These are phyloP conservation scores for Botia kubotai DNA, from an alignment of 2,797 vertebrate genomes.

Conservation along the genomic window DNA sequence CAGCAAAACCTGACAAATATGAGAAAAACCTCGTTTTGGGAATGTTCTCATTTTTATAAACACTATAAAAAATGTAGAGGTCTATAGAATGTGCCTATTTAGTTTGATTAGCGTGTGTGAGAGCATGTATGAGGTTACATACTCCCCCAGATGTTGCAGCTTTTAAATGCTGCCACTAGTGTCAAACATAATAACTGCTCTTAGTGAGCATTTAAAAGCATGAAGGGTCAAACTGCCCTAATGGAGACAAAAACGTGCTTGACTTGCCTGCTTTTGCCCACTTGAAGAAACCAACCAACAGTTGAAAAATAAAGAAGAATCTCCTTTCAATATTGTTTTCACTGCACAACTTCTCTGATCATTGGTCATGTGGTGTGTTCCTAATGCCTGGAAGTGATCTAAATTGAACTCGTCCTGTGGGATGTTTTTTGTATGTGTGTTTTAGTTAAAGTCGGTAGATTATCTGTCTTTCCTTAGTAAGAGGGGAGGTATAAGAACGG, in stretches of 20 bases:
- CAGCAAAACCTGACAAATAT: too few relatives aligned
- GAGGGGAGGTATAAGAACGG: constrained; percentile 54
- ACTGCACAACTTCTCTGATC: neutral
- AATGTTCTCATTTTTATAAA: too few relatives aligned
- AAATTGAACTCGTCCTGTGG: neutral
- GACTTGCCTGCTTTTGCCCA: constrained; percentile 13
- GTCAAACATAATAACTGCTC: constrained; percentile 57
- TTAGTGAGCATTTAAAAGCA: constrained; percentile 44
- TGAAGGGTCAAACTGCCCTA: constrained; percentile 43
- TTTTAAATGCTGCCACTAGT: constrained; percentile 47
- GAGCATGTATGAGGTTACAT: neutral
- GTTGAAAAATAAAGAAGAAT: neutral
- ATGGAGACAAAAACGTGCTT: constrained; percentile 44
- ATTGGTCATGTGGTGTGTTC: constrained; percentile 19
- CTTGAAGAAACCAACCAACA: constrained; percentile 1
- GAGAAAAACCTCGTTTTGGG: too few relatives aligned
- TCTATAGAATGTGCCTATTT: too few relatives aligned
- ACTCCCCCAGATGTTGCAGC: constrained; percentile 35
- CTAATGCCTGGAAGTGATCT: constrained; percentile 5
- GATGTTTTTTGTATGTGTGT: neutral
- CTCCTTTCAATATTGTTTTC: constrained; percentile 14
- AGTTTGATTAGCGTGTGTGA: neutral
- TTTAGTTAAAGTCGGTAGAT: neutral
- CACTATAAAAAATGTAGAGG: too few relatives aligned
- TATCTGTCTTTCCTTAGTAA: constrained; percentile 62